phyloP scores from a whole-genome alignment of 1,140 invertebrate genomes.

The Apis laboriosa region DNA sequence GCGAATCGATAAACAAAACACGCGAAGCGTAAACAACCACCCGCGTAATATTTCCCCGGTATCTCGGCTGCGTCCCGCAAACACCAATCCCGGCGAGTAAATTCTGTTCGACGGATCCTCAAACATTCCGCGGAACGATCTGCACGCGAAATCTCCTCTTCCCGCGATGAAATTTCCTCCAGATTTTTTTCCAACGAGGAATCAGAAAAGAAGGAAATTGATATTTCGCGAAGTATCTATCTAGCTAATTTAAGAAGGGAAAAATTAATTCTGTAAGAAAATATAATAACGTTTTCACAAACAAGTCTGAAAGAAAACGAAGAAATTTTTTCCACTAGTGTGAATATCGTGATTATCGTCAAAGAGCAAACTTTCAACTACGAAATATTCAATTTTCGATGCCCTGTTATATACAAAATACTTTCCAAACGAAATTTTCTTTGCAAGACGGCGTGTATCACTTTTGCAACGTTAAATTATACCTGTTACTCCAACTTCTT shows the following conservation, averaged over 20 bases:
- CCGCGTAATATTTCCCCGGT: constrained; percentile 23
- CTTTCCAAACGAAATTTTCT: too few species aligned
- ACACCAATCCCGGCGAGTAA: constrained; percentile 29
- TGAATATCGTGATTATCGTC: too few species aligned
- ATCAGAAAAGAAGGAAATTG: neutral
- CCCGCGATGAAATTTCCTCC: neutral
- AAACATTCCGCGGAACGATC: neutral
- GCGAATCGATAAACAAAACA: constrained; percentile 34
- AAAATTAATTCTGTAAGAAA: neutral
- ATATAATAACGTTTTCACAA: too few species aligned
- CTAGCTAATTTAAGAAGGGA: neutral
- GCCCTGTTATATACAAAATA: too few species aligned
- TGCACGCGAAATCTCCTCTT: neutral
- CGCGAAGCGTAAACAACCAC: constrained; percentile 27
- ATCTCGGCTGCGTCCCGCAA: neutral
- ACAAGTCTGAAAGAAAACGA: too few species aligned
- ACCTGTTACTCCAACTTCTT: too few species aligned
- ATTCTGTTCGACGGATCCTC: neutral
- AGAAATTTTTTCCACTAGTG: too few species aligned
- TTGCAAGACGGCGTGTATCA: too few species aligned
- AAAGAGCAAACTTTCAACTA: too few species aligned
- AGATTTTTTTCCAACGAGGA: neutral
- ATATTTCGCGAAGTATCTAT: neutral
- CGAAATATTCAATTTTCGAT: too few species aligned
- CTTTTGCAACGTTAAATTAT: too few species aligned